Evolutionary conservation across 2,888 invertebrate genomes (phyloP), one percentile per base, ranked within the genome.

Genomic region (Netelia inedita): DNA sequence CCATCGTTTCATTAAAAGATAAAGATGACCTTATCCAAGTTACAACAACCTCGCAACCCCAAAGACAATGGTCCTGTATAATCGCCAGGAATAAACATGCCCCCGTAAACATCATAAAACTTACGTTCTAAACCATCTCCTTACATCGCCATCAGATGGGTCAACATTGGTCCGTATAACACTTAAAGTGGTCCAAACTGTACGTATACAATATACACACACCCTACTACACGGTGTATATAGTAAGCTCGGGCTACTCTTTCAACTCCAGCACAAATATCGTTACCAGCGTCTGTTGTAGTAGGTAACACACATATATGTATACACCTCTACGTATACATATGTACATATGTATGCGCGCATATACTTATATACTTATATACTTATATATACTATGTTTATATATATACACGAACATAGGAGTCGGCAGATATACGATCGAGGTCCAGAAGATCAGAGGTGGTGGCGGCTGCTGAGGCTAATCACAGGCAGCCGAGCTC

Each of bases 401-500:
- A 73, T 46, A 41, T 66, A 46, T 59, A 55, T 19, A 68, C 35
- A 59, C 1, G 41, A 71, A 66, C 55, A 79, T 79, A 72, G 65
- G 78, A 74, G 83, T 82, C 86, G 86, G 85, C 82, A 88, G 87
- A 88, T 88, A 88, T 86, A 88, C 87, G 87, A 88, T 88, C 87
- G 79, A 43, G 85, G 79, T 71, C 84, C 83, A 43, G 82, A 88
- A 85, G 88, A 87, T 88, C 88, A 88, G 88, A 88, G 88, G 88
- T 88, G 88, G 88, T 87, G 88, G 87, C 88, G 88, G 88, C 88
- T 87, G 88, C 87, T 66, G 88, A 87, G 86, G 87, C 88, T 88
- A 88, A 88, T 88, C 89, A 89, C 89, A 89, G 88, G 89, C 91
- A 89, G 90, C 88, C 87, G 89, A 85, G 90, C 89, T 90, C 89